Evolutionary conservation across 2,113 vertebrate species (phyloP).

Genomic region (Nothocercus julius): DNA sequence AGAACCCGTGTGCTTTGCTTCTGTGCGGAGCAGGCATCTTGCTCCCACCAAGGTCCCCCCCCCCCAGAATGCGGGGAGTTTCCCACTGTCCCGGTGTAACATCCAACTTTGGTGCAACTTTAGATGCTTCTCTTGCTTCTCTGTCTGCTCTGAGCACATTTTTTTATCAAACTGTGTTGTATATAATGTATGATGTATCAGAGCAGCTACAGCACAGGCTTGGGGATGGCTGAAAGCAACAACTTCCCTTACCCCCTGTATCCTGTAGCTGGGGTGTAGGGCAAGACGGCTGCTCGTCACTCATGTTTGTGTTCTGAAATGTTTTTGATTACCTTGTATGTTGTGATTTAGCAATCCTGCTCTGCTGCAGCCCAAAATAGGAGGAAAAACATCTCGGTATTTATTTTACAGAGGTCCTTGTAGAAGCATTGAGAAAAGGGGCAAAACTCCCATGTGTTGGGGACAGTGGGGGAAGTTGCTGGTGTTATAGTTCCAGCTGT

Average conservation of each 20-base stretch:
- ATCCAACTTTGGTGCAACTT: background rate
- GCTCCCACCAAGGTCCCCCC: background rate
- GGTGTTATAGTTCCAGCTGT: background rate
- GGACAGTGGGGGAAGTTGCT: background rate
- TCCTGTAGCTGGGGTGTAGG: background rate
- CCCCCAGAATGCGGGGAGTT: background rate
- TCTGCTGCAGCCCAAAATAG: background rate
- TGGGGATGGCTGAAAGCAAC: background rate
- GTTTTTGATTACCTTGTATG: background rate
- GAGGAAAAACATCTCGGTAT: background rate
- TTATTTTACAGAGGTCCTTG: background rate
- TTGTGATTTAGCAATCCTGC: background rate
- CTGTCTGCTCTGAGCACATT: background rate
- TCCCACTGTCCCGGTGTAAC: background rate
- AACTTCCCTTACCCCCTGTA: background rate
- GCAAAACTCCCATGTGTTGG: rapidly evolving
- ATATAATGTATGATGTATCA: background rate
- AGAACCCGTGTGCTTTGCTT: background rate
- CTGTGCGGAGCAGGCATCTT: background rate
- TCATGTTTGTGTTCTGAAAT: background rate
- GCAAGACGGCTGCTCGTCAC: background rate
- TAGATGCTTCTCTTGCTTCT: background rate
- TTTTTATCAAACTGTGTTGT: background rate
- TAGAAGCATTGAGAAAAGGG: background rate
- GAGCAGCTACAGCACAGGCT: background rate